Percentiles rank a stretch among this genome's conserved stretches.
Conservation (phyloP, 2,797 vertebrate genomes). For the Coracias cyanogaster region DNA sequence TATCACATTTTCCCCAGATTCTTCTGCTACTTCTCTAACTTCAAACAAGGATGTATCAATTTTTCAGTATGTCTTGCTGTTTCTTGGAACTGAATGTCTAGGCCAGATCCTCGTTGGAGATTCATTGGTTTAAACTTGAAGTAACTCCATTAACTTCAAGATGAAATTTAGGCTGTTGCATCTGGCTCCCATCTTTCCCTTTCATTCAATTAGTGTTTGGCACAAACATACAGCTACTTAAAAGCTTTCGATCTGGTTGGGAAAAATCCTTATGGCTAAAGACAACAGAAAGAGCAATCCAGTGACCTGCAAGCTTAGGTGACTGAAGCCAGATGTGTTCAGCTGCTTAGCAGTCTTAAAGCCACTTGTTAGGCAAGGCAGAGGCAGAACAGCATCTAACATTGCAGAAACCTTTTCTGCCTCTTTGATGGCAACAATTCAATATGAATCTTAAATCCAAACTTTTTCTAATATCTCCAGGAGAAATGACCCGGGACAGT, state of each 20-base stretch:
- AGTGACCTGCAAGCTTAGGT: conserved; percentile 63
- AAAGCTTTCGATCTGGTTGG: conserved; percentile 68
- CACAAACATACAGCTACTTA: conserved; percentile 67
- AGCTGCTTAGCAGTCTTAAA: conserved; percentile 38
- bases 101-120: neutral
- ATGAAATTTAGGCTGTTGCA: conserved; percentile 55
- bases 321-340: conserved; percentile 71
- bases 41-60: neutral
- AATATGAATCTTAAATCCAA: neutral
- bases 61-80: conserved; percentile 20
- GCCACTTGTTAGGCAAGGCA: conserved; percentile 28
- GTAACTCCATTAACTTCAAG: conserved; percentile 58
- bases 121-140: conserved; percentile 39
- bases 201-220: conserved; percentile 72
- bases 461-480: neutral
- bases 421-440: conserved; percentile 22
- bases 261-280: conserved; percentile 61
- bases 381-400: neutral
- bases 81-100: neutral
- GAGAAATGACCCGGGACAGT: neutral
- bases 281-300: conserved; percentile 65
- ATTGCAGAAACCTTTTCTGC: conserved; percentile 13
- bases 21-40: conserved; percentile 15
- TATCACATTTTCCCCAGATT: neutral
- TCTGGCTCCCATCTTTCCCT: conserved; percentile 66